phyloP scores from a whole-genome alignment of 2,888 invertebrate genomes.

The Trachelus iudaicus region DNA sequence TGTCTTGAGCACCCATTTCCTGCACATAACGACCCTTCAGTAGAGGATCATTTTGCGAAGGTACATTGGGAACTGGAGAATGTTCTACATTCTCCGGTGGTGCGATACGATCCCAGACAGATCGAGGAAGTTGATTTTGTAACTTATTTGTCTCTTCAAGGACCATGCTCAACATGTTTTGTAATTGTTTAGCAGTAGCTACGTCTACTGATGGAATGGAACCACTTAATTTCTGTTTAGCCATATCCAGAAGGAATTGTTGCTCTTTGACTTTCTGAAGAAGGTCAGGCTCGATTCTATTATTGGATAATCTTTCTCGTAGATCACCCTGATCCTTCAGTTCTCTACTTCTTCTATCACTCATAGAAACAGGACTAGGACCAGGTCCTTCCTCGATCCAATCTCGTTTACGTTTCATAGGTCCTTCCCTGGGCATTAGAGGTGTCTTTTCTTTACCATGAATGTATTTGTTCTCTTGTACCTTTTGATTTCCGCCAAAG shows the following conservation, averaged over 20 bases:
- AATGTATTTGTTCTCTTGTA: neutral
- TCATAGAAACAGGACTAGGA: neutral
- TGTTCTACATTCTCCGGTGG: constrained; percentile 40
- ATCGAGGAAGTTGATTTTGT: constrained; percentile 56
- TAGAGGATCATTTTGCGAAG: constrained; percentile 13
- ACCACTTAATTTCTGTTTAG: constrained; percentile 52
- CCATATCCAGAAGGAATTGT: constrained; percentile 51
- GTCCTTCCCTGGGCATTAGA: constrained; percentile 2
- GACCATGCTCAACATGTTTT: constrained; percentile 56
- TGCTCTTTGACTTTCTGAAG: constrained; percentile 54
- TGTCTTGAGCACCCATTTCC: constrained; percentile 48
- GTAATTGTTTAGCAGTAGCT: constrained; percentile 56
- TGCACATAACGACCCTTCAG: constrained; percentile 51
- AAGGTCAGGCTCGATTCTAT: constrained; percentile 47
- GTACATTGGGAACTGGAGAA: neutral
- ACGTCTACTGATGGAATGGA: constrained; percentile 45
- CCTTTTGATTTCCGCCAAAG: constrained; percentile 4
- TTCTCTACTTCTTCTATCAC: constrained; percentile 15
- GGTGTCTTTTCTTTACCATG: constrained; percentile 3
- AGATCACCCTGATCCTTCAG: constrained; percentile 46
- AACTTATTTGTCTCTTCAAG: constrained; percentile 60
- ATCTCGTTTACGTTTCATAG: constrained; percentile 1
- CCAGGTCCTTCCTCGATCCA: constrained; percentile 34
- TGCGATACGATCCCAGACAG: constrained; percentile 63
- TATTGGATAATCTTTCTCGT: constrained; percentile 47